Base-by-base conservation (phyloP, 2,797 vertebrate genomes). In the Carapus acus region DNA sequence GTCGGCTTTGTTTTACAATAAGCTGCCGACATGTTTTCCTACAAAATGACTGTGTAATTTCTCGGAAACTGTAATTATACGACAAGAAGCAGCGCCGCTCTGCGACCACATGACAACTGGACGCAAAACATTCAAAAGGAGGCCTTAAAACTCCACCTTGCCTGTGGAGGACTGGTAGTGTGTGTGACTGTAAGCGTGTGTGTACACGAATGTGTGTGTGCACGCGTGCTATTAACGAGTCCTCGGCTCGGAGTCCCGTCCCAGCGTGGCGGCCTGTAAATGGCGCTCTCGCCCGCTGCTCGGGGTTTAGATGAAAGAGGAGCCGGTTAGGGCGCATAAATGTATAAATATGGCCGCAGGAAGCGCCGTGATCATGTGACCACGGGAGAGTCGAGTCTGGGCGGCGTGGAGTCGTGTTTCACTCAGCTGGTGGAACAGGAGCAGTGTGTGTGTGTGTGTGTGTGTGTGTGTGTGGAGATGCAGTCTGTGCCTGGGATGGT, bases 291-390 rank as follows among this genome's bases (percentile, higher is more conserved):
- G 62, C 67, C 83, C 84, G 63, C 78, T 81, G 83, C 78, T 82
- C 79, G 64, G 65, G 63, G 74, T 82, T 79, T 76, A 83, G 79
- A 79, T 85, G 83, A 85, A 88, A 88, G 78, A 78, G 73, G 81
- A 86, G 85, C 83, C 80, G 84, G 85, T 85, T 61, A 67, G 80
- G 79, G 80, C 78, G 78, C 80, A 84, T 88, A 86, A 85, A 88
- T 83, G 85, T 82, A 84, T 88, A 86, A 85, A 88, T 83, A 86
- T 82, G 85, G 81, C 82, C 53, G 37, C 59, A 83, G 82, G 82
- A 85, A 80, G 75, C 73, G 72, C 74, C 71, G 44, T 79, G 81
- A 84, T 77, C 74, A 83, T 82, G 78, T 79, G 75, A 85, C 9
- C 24, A 27, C 24, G 5, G 4, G 24, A 9, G 24, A 27, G 24